Evolutionary conservation across 2,797 vertebrate species (phyloP), one percentile per base, ranked within the genome.

Genomic region (Mareca penelope): DNA sequence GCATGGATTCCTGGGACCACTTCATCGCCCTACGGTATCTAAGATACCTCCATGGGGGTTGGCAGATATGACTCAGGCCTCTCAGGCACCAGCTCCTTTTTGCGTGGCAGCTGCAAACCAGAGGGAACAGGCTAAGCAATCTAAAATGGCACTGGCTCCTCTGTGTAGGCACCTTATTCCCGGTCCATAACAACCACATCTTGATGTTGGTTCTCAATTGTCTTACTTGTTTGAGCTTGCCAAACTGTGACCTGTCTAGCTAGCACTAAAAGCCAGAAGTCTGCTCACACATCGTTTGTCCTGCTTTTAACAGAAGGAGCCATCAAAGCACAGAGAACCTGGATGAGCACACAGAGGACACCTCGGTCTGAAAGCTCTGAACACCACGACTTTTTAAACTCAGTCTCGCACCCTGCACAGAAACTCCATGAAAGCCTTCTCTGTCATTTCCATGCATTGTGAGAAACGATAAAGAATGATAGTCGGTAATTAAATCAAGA

Each of bases 261-360:
- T 69, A 65, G 24, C 35, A 80, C 6, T 9, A 59, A 65, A 80
- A 88, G 44, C 21, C 31, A 70, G 29, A 70, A 59, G 9, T 65
- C 70, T 77, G 15, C 40, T 94, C 75, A 79, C 1, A 0, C 40
- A 1, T 37, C 2, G 5, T 86, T 65, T 90, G 15, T 68, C 91
- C 46, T 90, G 50, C 73, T 90, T 89, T 89, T 71, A 77, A 93
- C 93, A 97, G 96, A 84, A 96, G 67, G 39, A 92, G 68, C 88
- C 79, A 96, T 44, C 78, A 87, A 63, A 95, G 86, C 56, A 83
- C 65, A 26, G 90, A 91, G 50, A 94, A 91, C 40, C 37, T 93
- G 84, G 86, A 69, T 78, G 82, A 65, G 29, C 80, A 42, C 5
- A 33, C 63, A 87, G 71, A 88, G 53, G 44, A 63, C 42, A 77